A percentile compares a stretch with the other conserved stretches of the same genome.
Conservation (phyloP, 2,888 invertebrate genomes). For the Diaperis boleti region DNA sequence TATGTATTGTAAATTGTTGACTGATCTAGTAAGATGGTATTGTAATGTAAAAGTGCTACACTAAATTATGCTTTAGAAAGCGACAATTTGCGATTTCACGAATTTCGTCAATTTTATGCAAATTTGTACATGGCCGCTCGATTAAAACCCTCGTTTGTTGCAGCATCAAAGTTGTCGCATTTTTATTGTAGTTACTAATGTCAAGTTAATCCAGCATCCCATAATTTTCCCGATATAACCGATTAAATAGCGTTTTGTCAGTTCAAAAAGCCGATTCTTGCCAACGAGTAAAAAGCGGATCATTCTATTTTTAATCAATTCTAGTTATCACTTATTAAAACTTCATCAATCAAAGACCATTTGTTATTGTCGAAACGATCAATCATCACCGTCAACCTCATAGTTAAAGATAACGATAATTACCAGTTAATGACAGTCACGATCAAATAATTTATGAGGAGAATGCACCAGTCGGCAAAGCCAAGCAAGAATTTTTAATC, state of each 20-base stretch:
- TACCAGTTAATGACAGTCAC: conserved; percentile 39
- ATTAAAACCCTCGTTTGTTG: no score
- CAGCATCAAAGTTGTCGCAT: no score
- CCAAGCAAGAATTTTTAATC: conserved; percentile 5
- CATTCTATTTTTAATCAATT: conserved; percentile 26
- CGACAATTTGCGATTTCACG: no score
- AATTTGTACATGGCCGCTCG: no score
- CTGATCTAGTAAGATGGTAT: no score
- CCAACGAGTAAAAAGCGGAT: conserved; percentile 1
- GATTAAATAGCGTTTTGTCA: not conserved
- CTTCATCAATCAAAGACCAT: conserved; percentile 38
- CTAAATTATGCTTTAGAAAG: no score
- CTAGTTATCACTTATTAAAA: conserved; percentile 37
- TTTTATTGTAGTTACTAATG: no score
- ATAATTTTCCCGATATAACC: not conserved
- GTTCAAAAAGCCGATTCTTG: not conserved
- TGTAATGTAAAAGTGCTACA: no score
- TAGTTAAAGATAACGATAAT: conserved; percentile 38
- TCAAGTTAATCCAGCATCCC: no score
- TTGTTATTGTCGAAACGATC: conserved; percentile 39
- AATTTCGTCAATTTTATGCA: no score
- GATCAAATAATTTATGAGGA: conserved; percentile 36
- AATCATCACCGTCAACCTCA: conserved; percentile 37
- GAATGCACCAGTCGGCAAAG: conserved; percentile 2
- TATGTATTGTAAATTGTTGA: no score